These are phyloP conservation scores for Gerosis bhagava DNA, from an alignment of 2,888 invertebrate species.

Conservation along the genomic window DNA sequence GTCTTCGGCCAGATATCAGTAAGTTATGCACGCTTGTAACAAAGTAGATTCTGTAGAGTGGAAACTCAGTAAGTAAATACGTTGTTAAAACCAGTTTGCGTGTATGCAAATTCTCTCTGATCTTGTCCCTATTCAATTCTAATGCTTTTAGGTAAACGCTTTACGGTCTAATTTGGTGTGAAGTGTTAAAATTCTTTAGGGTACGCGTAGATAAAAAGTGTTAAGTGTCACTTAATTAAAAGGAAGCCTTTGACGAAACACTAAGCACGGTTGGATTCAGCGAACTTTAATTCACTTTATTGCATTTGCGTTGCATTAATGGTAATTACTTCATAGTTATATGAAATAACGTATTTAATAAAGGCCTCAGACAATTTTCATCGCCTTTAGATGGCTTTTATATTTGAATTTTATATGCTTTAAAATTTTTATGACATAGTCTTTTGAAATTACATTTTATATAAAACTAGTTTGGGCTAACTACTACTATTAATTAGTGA, in stretches of 20 bases:
- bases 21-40: constrained; percentile 17
- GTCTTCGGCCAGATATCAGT: constrained; percentile 13
- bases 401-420: no score
- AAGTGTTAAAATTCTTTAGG: not conserved
- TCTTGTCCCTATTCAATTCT: constrained; percentile 36
- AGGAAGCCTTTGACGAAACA: constrained; percentile 68
- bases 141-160: not conserved
- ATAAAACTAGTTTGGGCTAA: no score
- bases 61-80: constrained; percentile 37
- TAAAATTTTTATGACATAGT: no score
- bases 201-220: constrained; percentile 46
- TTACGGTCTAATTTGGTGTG: constrained; percentile 5
- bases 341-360: no score
- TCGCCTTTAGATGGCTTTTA: no score
- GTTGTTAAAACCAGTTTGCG: constrained; percentile 47
- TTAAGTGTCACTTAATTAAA: constrained; percentile 68
- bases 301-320: constrained; percentile 27
- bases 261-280: constrained; percentile 49
- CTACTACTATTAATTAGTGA: no score
- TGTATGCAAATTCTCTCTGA: constrained; percentile 47
- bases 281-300: constrained; percentile 43
- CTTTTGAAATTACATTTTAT: no score
- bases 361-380: no score
- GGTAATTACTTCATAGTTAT: no score
- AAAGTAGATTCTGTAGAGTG: constrained; percentile 33